phyloP scores from a whole-genome alignment of 2,113 vertebrate genomes.

The Cettia cetti region DNA sequence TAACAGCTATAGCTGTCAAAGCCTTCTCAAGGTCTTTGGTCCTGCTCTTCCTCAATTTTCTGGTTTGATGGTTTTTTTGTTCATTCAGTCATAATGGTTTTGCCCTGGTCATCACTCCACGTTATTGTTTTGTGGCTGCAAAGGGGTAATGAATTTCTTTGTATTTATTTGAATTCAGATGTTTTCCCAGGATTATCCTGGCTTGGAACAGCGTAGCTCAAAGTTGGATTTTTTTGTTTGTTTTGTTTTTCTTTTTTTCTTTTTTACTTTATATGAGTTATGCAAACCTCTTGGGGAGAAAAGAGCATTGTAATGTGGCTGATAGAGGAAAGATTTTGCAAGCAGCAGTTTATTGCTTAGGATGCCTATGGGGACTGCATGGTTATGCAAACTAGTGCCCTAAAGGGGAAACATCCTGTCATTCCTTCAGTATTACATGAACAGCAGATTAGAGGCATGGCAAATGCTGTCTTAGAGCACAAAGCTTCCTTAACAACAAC shows the following conservation, averaged over 20 bases:
- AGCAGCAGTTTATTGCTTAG: constrained; percentile 25
- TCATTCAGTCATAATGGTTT: neutral
- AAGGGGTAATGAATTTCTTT: neutral
- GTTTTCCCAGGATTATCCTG: neutral
- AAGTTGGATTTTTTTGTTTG: neutral
- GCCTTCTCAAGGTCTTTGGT: neutral
- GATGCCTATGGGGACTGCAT: constrained; percentile 1
- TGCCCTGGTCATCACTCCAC: neutral
- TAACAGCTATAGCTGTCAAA: neutral
- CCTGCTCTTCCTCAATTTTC: neutral
- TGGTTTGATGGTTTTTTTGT: neutral
- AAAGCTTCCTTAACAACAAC: neutral
- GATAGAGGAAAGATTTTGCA: constrained; percentile 43
- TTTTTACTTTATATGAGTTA: neutral
- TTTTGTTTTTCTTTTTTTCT: no score
- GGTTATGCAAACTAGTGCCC: constrained; percentile 37
- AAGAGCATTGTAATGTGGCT: neutral
- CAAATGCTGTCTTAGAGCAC: neutral
- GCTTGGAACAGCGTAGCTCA: neutral
- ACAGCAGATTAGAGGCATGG: neutral
- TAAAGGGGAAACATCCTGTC: constrained; percentile 2
- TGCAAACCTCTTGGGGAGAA: neutral
- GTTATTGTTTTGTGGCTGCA: neutral
- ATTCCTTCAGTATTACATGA: neutral
- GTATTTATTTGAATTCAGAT: neutral